Base-by-base conservation (phyloP, 2,888 invertebrate species). In the Eledone cirrhosa region DNA sequence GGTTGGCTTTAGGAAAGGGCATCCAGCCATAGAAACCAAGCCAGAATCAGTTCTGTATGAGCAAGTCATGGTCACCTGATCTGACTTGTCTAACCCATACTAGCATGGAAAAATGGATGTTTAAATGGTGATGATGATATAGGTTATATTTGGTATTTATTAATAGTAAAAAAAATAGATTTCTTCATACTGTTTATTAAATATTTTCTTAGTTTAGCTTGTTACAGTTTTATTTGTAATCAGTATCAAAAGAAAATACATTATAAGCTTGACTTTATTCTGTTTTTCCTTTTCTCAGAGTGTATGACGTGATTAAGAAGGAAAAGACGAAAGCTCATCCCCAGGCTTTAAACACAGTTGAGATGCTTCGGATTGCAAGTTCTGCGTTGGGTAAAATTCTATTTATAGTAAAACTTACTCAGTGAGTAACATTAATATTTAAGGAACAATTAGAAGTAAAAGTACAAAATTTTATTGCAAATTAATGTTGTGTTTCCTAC, bases 341-440 rank as follows among this genome's bases (percentile, higher is more conserved):
- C 0, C 93, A 93, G 27, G 99, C 99, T 5, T 92, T 99, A 78
- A 99, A 99, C 90, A 99, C 99, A 0, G 99, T 99, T 0, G 98
- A 99, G 89, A 91, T 99, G 87, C 95, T 99, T 95, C 92, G 97
- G 88, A 94, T 96, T 0, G 97, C 96, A 53, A 97, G 97, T 90
- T 94, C 97, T 11, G 92, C 92, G n/a, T 92, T 99, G 11, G 97
- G 97, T 77, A 95, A 48, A 53, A 41, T 41, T 41, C 41, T 41
- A 41, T 41, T 41, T 63, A 27, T n/a, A 24, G 13, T 63, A 24
- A 24, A 63, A n/a, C 27, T 63, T 63, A 27, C n/a, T 63, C 27
- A n/a, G 65, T 63, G 65, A 27, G 65, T 41, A 41, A 41, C 41
- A 41, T 41, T 41, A 41, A 5, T 41, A 41, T 41, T 41, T 41